Evolutionary conservation across 2,888 invertebrate genomes (phyloP), one percentile per base, ranked within the genome.

Genomic region (Mactromeris polynyma): DNA sequence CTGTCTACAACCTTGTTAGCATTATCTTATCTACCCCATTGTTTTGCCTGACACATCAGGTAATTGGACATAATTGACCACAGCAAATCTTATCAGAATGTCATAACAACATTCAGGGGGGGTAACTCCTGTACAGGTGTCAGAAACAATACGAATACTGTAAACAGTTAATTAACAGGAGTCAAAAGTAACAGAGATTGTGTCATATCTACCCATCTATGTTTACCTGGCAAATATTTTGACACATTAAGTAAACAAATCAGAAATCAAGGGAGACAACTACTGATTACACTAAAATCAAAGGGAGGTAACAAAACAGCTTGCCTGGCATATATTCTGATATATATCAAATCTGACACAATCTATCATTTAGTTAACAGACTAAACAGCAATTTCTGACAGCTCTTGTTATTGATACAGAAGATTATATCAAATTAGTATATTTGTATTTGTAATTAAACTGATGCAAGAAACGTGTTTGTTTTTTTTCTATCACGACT

Each of bases 171-270:
- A 51, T 54, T 31, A 51, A 33, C 73, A 36, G 3, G 36, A 33
- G 33, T 36, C 73, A 73, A 73, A 33, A 33, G 17, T 73, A 73
- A 36, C 73, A 73, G 9, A 2, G 26, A 73, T 26, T 33, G 79
- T 81, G 81, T 58, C n/a, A 46, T 83, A 84, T 84, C 78, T n/a
- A 26, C 54, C n/a, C n/a, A 78, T 84, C 84, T 54, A 11, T 84
- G 46, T 84, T 86, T 69, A 51, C 42, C 31, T 54, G 19, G 73
- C 77, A 73, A 86, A 77, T 46, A 86, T 33, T 77, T 38, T 87
- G 83, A 42, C 87, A 83, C 38, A 33, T 58, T 77, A 40, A 42
- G 9, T 73, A 46, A 86, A 31, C 51, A 36, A 84, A 33, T 33
- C 1, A 40, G 17, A 40, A 40, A 79, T 42, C 79, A 79, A 31